Base-by-base conservation (phyloP, 2,888 invertebrate genomes). In the Synanthedon formicaeformis region DNA sequence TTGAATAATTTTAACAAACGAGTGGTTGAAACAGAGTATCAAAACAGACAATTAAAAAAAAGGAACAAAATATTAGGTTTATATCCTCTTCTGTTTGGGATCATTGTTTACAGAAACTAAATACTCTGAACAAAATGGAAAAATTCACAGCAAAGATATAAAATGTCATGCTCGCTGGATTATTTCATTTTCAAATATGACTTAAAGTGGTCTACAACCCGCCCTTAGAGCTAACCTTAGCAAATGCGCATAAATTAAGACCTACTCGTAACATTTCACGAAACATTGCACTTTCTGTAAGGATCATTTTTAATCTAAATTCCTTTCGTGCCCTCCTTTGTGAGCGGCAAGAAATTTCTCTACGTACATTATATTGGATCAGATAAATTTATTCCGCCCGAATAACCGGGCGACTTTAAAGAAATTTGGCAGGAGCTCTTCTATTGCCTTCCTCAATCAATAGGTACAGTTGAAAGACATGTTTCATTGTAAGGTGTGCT, bases 251-350 rank as follows among this genome's bases (percentile, higher is more conserved):
- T 49, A 49, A 49, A 49, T 49, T 49, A 49, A 18, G 13, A 16
- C 18, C 23, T 16, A 49, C 23, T 18, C 18, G 23, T 49, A 49
- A 18, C 49, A 73, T 76, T 78, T 75, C 67, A 76, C 76, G 73
- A 73, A 72, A 74, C 75, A 76, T 74, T 78, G 73, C 76, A 75
- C 77, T 71, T 34, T 78, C 64, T 71, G 66, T 65, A 60, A 64
- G 69, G 69, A 78, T 78, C 71, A 79, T 79, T 81, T 81, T 80
- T 81, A 81, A 81, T 81, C 81, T 75, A 81, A 81, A 81, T 81
- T 81, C 81, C 79, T 55, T 58, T 58, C 68, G 58, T 66, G 63
- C 73, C 67, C 67, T 67, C 70, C 77, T 79, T 81, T 79, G 77
- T 76, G 66, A 60, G 54, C 49, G 58, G 54, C 59, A 62, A 67